Percentiles rank a stretch among this genome's conserved stretches.
Conservation (phyloP, 2,113 vertebrate genomes). For the Engraulis encrasicolus region DNA sequence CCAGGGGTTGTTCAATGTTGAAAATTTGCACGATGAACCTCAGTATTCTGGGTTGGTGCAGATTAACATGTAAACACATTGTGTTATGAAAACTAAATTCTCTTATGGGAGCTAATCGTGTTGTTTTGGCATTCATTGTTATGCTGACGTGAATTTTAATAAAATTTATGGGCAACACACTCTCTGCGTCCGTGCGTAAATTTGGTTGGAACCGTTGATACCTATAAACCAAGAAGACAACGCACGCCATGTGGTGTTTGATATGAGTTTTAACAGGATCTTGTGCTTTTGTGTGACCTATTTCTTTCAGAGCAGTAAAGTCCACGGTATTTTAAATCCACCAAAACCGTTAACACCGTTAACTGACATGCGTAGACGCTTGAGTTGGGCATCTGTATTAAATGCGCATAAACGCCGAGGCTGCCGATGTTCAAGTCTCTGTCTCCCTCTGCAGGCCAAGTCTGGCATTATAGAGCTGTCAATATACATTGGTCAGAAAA, state of each 20-base stretch:
- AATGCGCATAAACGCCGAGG: not conserved
- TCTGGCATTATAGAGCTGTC: not conserved
- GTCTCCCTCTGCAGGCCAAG: not conserved
- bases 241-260: not conserved
- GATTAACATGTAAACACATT: conserved; percentile 65
- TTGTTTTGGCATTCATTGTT: conserved; percentile 22
- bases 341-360: not conserved
- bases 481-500: not conserved
- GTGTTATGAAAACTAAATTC: conserved; percentile 61
- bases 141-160: conserved; percentile 44
- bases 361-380: not conserved
- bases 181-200: not conserved
- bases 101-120: conserved; percentile 61
- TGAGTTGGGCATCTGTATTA: not conserved
- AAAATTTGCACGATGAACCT: conserved; percentile 67
- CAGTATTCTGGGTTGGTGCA: conserved; percentile 66
- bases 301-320: not conserved
- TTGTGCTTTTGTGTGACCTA: not conserved
- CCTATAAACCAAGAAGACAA: not conserved
- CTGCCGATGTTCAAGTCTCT: not conserved
- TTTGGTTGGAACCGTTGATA: not conserved
- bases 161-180: conserved; percentile 39
- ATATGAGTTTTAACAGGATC: too few relatives aligned
- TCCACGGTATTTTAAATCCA: not conserved
- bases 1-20: conserved; percentile 72